Conservation (phyloP, 2,797 vertebrate species). For the Nothura maculosa region DNA sequence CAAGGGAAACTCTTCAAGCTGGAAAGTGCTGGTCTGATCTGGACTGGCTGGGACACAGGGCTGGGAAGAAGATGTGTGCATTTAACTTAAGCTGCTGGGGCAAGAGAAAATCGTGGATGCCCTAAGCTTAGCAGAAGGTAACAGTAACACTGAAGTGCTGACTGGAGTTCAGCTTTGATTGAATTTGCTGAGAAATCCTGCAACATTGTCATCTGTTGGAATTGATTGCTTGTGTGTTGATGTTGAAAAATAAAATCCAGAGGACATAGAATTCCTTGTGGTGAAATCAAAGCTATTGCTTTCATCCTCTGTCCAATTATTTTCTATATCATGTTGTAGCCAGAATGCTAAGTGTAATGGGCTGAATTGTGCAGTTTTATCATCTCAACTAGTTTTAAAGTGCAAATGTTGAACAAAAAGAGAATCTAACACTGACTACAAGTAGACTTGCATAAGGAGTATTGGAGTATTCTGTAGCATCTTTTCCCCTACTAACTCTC, state of each 20-base stretch:
- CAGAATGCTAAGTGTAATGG: not conserved
- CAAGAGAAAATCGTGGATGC: not conserved
- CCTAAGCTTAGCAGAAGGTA: not conserved
- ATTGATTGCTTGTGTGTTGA: not conserved
- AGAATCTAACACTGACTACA: not conserved
- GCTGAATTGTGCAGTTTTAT: not conserved
- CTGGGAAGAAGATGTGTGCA: not conserved
- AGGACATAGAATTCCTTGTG: not conserved
- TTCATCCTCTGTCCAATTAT: not conserved
- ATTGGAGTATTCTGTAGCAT: not conserved
- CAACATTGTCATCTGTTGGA: not conserved
- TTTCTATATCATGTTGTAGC: not conserved
- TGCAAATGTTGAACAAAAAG: not conserved
- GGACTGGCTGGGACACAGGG: not conserved
- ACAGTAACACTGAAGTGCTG: not conserved
- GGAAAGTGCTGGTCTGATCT: not conserved
- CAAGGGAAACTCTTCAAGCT: not conserved
- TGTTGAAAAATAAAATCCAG: not conserved
- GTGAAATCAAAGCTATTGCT: not conserved
- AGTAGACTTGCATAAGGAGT: not conserved
- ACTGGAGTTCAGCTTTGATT: not conserved
- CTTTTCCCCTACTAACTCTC: not conserved
- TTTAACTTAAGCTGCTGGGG: not conserved
- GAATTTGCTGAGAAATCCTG: not conserved
- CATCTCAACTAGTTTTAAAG: not conserved